These are phyloP conservation scores for Oegoconia quadripuncta DNA, from an alignment of 2,888 invertebrate genomes.

Conservation along the genomic window DNA sequence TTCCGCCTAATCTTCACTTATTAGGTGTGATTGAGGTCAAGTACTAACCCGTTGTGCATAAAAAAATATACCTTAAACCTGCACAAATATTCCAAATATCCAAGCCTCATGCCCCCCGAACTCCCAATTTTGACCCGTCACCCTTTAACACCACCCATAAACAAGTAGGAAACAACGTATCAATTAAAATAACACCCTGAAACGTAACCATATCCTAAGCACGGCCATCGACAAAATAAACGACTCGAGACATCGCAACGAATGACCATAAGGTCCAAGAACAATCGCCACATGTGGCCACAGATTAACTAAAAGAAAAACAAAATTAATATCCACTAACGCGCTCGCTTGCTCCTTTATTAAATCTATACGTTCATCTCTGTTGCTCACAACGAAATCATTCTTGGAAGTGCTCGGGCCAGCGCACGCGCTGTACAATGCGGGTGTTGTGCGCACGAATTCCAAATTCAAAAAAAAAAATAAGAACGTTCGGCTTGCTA, in stretches of 20 bases:
- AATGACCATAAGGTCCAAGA: constrained; percentile 77
- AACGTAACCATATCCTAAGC: constrained; percentile 50
- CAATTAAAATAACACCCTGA: constrained; percentile 70
- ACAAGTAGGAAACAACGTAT: constrained; percentile 50
- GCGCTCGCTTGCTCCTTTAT: constrained; percentile 29
- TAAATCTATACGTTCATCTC: constrained; percentile 17
- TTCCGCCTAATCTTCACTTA: too few relatives aligned
- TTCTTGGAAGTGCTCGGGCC: constrained; percentile 69
- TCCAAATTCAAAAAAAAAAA: constrained; percentile 61
- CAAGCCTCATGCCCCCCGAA: too few relatives aligned
- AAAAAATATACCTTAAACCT: too few relatives aligned
- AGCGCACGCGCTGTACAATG: constrained; percentile 68
- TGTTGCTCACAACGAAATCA: constrained; percentile 59
- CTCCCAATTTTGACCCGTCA: constrained; percentile 11
- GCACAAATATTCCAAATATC: too few relatives aligned
- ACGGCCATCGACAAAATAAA: constrained; percentile 33
- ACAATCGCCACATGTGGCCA: constrained; percentile 77
- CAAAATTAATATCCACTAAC: constrained; percentile 56
- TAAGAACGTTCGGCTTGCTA: constrained; percentile 50
- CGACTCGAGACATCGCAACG: constrained; percentile 38
- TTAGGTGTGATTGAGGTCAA: too few relatives aligned
- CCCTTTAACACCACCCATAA: constrained; percentile 30
- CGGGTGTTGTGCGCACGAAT: constrained; percentile 72
- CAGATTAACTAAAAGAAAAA: constrained; percentile 75
- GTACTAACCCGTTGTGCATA: too few relatives aligned